Percentiles rank a stretch among this genome's conserved stretches.
Evolutionary conservation across 30 jellyfish, hydroid and myxozoan species (phyloP).

Genomic region (Turritopsis rubra): DNA sequence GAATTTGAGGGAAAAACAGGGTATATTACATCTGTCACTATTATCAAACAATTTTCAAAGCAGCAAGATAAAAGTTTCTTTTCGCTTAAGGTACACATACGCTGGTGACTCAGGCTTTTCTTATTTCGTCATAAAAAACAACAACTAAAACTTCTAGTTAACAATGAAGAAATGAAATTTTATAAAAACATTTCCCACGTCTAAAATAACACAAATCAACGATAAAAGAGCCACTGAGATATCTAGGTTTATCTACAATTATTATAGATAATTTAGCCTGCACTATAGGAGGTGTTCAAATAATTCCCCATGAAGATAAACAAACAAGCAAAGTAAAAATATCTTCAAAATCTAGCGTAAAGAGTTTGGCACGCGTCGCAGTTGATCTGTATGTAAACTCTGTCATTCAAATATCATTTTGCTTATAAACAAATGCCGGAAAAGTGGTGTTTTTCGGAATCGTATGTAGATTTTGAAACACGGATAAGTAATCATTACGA

Average conservation of each 20-base stretch:
- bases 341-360: not conserved
- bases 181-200: not conserved
- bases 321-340: not conserved
- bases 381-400: not conserved
- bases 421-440: not conserved
- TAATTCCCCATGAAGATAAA: not conserved
- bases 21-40: too few species aligned
- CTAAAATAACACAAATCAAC: not conserved
- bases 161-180: not conserved
- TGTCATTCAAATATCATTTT: not conserved
- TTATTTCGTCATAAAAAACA: not conserved
- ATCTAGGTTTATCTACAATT: not conserved
- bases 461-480: not conserved
- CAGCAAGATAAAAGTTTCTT: too few species aligned
- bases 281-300: not conserved
- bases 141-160: not conserved
- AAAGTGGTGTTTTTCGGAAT: not conserved
- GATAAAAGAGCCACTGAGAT: not conserved
- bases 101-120: too few species aligned
- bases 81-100: too few species aligned
- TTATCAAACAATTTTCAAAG: too few species aligned
- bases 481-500: not conserved
- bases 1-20: too few species aligned
- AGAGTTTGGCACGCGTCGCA: not conserved
- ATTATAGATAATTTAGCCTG: not conserved